Evolutionary conservation across 1,140 invertebrate genomes (phyloP).

Genomic region (Onthophagus taurus): DNA sequence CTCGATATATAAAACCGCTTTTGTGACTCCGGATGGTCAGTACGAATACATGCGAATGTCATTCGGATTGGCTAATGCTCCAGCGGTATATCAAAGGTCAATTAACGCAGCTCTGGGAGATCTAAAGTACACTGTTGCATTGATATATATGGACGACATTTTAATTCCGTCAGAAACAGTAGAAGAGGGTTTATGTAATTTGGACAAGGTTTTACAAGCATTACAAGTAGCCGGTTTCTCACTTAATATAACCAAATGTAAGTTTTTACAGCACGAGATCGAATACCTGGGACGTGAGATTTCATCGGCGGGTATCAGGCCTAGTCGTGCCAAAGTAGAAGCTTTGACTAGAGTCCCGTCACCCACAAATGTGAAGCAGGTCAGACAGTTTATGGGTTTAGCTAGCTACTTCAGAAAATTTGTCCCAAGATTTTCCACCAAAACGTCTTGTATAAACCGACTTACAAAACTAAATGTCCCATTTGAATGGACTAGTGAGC

Average conservation of each 20-base stretch:
- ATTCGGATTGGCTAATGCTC: slow-evolving; percentile 2
- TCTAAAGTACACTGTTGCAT: slow-evolving; percentile 18
- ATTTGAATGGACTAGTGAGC: slow-evolving; percentile 6
- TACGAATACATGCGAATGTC: background rate
- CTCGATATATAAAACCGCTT: slow-evolving; percentile 1
- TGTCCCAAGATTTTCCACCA: slow-evolving; percentile 13
- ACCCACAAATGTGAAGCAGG: slow-evolving; percentile 23
- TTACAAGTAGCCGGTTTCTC: slow-evolving; percentile 15
- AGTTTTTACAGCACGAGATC: slow-evolving; percentile 20
- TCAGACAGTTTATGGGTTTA: slow-evolving; percentile 37
- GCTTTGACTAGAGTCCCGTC: slow-evolving; percentile 11
- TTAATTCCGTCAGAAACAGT: slow-evolving; percentile 17
- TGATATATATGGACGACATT: slow-evolving; percentile 21
- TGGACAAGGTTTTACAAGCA: slow-evolving; percentile 20
- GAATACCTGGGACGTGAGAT: slow-evolving; percentile 20
- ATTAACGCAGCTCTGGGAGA: background rate
- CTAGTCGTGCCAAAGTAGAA: slow-evolving; percentile 19
- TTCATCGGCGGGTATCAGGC: slow-evolving; percentile 12
- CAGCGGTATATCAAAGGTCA: background rate
- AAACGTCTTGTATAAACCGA: background rate
- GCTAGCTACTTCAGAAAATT: slow-evolving; percentile 31
- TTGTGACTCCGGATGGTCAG: slow-evolving; percentile 5
- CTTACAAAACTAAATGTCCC: slow-evolving; percentile 1
- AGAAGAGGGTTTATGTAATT: slow-evolving; percentile 15
- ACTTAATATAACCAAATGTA: slow-evolving; percentile 25